Base-by-base conservation (phyloP, 2,888 invertebrate genomes). In the Malthinus flaveolus region DNA sequence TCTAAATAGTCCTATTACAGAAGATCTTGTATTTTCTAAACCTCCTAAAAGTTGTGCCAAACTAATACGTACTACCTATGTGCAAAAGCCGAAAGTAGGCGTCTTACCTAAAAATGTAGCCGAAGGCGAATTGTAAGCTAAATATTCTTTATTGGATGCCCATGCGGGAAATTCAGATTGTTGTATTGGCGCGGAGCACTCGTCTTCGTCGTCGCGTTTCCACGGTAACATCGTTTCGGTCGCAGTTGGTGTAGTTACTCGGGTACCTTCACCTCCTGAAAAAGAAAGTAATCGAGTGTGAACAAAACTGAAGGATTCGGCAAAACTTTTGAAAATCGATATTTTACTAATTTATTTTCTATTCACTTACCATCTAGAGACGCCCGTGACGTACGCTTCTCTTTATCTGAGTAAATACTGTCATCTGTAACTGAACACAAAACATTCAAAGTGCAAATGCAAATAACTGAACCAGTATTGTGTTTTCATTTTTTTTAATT, bases 81-180 rank as follows among this genome's bases (percentile, higher is more conserved):
- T 23, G 8, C 13, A 15, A 39, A 13, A 13, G 13, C 5, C 3
- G 3, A 23, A 23, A 23, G 2, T 23, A 3, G 23, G 2, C 5
- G 3, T 12, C 39, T 82, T 84, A 93, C 93, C 93, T 81, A 95
- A 83, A 81, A 93, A 93, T 55, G 94, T 95, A 49, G 93, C 92
- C 7, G 93, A 93, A 1, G 95, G 95, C 49, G 95, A 95, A 76
- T 88, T 92, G 75, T 95, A 95, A 9, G 93, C 91, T 70, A 95
- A 81, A 75, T 96, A 96, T 73, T 96, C 95, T 76, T 95, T 93
- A 78, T 95, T 96, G 33, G 93, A 91, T 42, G 95, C 95, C 96
- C 96, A 97, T 9, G 94, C 88, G 8, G 96, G 96, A 75, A 95
- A 95, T 78, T 96, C 95, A 39, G 90, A 90, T 79, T 67, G 89